Conservation (phyloP, 64 coral and sea anemone species). For the Porites australiensis region DNA sequence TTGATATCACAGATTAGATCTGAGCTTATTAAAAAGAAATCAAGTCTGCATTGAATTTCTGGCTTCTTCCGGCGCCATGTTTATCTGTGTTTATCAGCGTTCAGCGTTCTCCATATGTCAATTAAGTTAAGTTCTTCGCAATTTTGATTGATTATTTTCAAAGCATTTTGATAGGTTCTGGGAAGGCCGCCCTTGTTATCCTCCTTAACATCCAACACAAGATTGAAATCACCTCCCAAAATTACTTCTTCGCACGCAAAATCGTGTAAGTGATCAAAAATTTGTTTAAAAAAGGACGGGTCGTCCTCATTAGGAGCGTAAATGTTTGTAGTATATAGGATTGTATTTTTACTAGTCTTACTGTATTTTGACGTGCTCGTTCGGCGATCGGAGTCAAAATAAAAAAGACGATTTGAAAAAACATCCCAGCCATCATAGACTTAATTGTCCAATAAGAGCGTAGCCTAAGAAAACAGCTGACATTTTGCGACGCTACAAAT, state of each 20-base stretch:
- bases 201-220: background rate
- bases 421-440: too few species aligned
- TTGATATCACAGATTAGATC: background rate
- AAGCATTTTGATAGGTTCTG: background rate
- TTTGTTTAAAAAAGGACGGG: background rate
- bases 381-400: too few species aligned
- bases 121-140: background rate
- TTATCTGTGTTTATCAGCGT: slow-evolving; percentile 5
- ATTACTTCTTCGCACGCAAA: slow-evolving; percentile 38
- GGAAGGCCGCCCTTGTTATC: slow-evolving; percentile 37
- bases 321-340: background rate
- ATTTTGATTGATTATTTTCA: background rate
- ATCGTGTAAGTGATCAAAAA: slow-evolving; percentile 4
- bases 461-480: too few species aligned
- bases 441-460: too few species aligned
- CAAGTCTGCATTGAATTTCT: slow-evolving; percentile 20
- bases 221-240: slow-evolving; percentile 47
- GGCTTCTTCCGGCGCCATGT: slow-evolving; percentile 33
- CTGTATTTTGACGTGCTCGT: too few species aligned
- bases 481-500: too few species aligned
- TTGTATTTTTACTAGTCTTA: too few species aligned
- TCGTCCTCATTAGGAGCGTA: background rate
- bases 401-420: too few species aligned
- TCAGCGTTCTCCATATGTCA: slow-evolving; percentile 23
- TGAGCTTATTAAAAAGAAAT: slow-evolving; percentile 29